A percentile compares a stretch with the other conserved stretches of the same genome.
phyloP scores from a whole-genome alignment of 2,888 invertebrate species.

The Drosophila mimetica region DNA sequence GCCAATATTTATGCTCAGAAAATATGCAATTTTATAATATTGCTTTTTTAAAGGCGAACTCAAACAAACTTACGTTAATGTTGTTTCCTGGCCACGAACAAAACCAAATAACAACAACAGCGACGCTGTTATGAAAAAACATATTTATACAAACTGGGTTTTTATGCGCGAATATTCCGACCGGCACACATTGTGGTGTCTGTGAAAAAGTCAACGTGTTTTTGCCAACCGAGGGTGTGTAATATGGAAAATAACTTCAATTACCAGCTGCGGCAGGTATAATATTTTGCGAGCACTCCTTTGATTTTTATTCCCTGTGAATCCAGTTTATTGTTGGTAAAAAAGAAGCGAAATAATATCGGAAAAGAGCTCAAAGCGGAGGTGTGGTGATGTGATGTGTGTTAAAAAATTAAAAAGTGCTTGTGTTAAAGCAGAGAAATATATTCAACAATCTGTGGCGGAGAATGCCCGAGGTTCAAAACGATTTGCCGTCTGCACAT shows the following conservation, averaged over 20 bases:
- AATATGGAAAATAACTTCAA: conserved; percentile 69
- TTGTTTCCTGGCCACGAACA: conserved; percentile 30
- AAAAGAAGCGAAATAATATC: conserved; percentile 2
- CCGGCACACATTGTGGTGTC: conserved; percentile 15
- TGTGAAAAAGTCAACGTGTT: conserved; percentile 53
- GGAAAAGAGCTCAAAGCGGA: not conserved
- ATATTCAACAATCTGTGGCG: not conserved
- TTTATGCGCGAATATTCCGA: conserved; percentile 33
- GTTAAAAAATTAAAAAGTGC: conserved; percentile 5
- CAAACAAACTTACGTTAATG: conserved; percentile 34
- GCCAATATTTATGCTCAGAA: not conserved
- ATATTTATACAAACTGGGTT: conserved; percentile 46
- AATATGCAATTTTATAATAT: not conserved
- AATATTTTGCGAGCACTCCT: conserved; percentile 31
- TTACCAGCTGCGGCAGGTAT: conserved; percentile 39
- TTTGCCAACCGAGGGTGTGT: conserved; percentile 45
- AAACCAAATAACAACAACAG: conserved; percentile 36
- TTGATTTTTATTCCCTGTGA: conserved; percentile 7
- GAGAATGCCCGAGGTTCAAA: not conserved
- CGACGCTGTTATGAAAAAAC: conserved; percentile 32
- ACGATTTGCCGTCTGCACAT: conserved; percentile 17
- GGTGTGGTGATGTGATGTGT: not conserved
- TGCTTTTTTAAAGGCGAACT: not conserved
- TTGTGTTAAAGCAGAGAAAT: not conserved
- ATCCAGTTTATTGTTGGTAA: conserved; percentile 10